Evolutionary conservation across 2,888 invertebrate species (phyloP).

Genomic region (Suillia variegata): DNA sequence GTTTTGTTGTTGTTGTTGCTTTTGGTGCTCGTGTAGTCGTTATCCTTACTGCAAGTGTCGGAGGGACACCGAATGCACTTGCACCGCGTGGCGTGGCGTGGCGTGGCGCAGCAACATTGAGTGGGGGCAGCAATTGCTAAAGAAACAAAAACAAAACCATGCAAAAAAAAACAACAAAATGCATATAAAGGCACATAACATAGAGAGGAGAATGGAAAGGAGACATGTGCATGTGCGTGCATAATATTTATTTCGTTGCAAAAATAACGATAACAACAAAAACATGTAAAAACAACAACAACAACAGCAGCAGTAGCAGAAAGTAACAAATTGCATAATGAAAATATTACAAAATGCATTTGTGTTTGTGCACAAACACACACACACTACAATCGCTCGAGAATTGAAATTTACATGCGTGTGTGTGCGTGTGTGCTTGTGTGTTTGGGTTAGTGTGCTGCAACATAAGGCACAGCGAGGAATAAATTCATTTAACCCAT

Average conservation of each 20-base stretch:
- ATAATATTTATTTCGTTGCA: constrained; percentile 33
- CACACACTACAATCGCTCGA: neutral
- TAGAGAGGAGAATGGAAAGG: too few species aligned
- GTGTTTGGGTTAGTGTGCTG: neutral
- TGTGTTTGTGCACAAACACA: constrained; percentile 5
- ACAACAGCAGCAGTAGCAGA: constrained; percentile 4
- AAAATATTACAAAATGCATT: constrained; percentile 13
- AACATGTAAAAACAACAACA: constrained; percentile 3
- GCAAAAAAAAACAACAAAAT: too few species aligned
- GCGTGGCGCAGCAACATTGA: neutral
- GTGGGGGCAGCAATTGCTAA: neutral
- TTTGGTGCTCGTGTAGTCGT: constrained; percentile 21
- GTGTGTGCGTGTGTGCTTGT: neutral
- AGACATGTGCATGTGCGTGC: constrained; percentile 37
- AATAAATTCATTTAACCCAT: too few species aligned
- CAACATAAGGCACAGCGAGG: too few species aligned
- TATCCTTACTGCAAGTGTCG: constrained; percentile 7
- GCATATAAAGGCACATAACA: too few species aligned
- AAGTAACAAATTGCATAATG: constrained; percentile 7
- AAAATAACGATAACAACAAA: too few species aligned
- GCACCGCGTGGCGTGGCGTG: neutral
- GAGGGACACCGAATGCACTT: neutral
- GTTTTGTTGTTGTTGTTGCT: constrained; percentile 10
- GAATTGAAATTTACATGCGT: neutral
- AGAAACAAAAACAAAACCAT: neutral